A percentile compares a stretch with the other conserved stretches of the same genome.
Conservation (phyloP, 2,113 vertebrate genomes). For the Solea solea region DNA sequence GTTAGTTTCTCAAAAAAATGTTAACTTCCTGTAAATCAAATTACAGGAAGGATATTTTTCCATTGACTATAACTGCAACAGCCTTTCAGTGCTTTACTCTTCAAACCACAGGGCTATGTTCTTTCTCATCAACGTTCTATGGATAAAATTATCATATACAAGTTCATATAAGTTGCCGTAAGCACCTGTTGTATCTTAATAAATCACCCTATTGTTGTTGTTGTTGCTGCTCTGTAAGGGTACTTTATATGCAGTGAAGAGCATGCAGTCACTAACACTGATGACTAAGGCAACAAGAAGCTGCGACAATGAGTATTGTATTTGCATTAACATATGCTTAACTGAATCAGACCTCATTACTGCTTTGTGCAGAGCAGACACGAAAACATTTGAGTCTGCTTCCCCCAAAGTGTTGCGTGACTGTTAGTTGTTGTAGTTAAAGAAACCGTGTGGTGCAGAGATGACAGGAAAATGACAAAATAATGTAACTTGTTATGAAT, state of each 20-base stretch:
- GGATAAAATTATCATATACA: too few species aligned
- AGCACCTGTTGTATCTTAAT: not conserved
- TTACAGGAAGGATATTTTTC: too few species aligned
- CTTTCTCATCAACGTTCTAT: too few species aligned
- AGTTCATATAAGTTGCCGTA: not conserved
- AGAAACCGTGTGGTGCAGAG: not conserved
- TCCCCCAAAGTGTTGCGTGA: conserved; percentile 1
- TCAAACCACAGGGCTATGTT: too few species aligned
- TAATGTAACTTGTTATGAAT: too few species aligned
- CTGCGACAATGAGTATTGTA: conserved; percentile 10
- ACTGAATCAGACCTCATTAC: conserved; percentile 22
- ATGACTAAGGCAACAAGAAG: conserved; percentile 20
- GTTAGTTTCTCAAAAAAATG: too few species aligned
- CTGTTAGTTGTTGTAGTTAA: not conserved
- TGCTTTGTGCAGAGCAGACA: conserved; percentile 16
- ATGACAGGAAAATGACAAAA: not conserved
- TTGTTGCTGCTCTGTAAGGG: not conserved
- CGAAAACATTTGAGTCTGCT: conserved; percentile 2
- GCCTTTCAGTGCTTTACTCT: too few species aligned
- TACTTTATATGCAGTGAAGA: not conserved
- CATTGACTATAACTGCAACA: too few species aligned
- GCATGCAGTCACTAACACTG: conserved; percentile 3
- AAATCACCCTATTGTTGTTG: conserved; percentile 11
- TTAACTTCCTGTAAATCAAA: too few species aligned
- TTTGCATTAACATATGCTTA: conserved; percentile 26